Conservation (phyloP, 2,888 invertebrate genomes). For the Amblyteles armatorius region DNA sequence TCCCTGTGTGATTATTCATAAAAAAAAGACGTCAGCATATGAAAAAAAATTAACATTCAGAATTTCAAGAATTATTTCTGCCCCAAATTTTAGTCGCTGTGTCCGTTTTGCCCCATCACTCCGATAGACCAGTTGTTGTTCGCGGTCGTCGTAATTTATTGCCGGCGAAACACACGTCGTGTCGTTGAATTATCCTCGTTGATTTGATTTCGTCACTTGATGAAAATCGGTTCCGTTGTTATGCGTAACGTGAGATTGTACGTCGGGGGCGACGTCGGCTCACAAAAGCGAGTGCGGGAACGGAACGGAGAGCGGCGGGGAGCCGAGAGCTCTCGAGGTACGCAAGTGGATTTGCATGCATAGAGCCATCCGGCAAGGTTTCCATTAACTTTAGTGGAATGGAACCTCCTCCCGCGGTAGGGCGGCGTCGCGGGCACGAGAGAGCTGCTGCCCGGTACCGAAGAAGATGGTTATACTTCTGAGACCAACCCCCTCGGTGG, state of each 20-base stretch:
- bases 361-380: constrained; percentile 68
- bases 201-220: constrained; percentile 19
- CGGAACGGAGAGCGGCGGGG: neutral
- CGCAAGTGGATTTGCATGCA: constrained; percentile 70
- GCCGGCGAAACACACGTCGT: neutral
- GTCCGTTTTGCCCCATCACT: too few relatives aligned
- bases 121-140: too few relatives aligned
- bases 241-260: constrained; percentile 12
- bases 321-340: constrained; percentile 28
- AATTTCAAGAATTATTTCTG: too few relatives aligned
- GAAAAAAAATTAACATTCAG: too few relatives aligned
- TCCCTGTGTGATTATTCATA: too few relatives aligned
- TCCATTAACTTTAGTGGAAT: constrained; percentile 69
- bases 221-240: constrained; percentile 29
- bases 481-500: constrained; percentile 49
- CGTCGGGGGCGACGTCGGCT: constrained; percentile 21
- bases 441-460: constrained; percentile 36
- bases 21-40: too few relatives aligned
- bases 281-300: constrained; percentile 4
- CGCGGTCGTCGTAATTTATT: neutral
- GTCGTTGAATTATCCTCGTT: constrained; percentile 20
- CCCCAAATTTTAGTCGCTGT: neutral
- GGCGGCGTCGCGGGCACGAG: constrained; percentile 32
- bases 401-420: constrained; percentile 26
- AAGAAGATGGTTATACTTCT: constrained; percentile 65